Conservation (phyloP, 2,113 vertebrate species). For the Heterocephalus glaber region DNA sequence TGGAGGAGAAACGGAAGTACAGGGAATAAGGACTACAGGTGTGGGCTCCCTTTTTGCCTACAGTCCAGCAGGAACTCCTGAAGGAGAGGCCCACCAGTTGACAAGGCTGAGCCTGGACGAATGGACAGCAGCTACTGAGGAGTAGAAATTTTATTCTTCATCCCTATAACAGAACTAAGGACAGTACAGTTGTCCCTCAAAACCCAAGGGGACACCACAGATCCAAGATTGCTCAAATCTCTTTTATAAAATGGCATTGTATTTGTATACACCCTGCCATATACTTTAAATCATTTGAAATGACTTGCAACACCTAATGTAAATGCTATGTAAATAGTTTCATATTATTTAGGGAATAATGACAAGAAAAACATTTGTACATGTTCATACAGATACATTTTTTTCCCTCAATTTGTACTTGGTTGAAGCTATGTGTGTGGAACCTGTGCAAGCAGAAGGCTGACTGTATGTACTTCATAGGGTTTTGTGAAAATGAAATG, state of each 20-base stretch:
- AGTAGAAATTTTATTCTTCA: not conserved
- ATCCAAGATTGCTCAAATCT: not conserved
- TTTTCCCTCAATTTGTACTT: not conserved
- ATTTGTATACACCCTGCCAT: not conserved
- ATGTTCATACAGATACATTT: not conserved
- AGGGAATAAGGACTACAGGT: accelerated
- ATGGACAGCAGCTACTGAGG: not conserved
- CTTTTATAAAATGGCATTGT: not conserved
- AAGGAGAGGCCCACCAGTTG: not conserved
- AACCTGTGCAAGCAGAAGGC: too few species aligned
- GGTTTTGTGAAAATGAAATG: not conserved
- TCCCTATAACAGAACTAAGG: not conserved
- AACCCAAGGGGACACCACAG: not conserved
- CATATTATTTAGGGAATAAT: not conserved
- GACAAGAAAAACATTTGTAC: not conserved
- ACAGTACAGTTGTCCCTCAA: not conserved
- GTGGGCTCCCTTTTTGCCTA: not conserved
- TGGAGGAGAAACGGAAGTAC: not conserved
- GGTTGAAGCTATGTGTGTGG: not conserved
- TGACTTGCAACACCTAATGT: not conserved
- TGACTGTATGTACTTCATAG: not conserved
- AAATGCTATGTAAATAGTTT: not conserved
- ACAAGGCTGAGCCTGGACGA: not conserved
- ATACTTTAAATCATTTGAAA: not conserved
- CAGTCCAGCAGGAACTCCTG: not conserved